These are phyloP conservation scores for Tor tambroides DNA, from an alignment of 2,113 vertebrate genomes.

Conservation along the genomic window DNA sequence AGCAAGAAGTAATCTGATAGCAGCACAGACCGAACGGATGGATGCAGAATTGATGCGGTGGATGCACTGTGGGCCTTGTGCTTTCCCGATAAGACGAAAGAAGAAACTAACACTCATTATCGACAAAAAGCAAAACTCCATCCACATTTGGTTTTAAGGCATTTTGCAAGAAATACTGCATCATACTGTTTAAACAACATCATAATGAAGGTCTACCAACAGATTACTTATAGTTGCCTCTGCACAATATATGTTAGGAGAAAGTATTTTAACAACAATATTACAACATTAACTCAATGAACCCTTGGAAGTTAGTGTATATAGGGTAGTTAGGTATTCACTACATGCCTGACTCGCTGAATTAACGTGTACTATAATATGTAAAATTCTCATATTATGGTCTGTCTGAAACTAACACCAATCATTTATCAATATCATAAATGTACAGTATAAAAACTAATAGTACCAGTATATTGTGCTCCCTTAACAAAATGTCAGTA, in stretches of 20 bases:
- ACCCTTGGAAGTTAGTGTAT: not conserved
- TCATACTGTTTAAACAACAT: not conserved
- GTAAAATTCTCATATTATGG: no score
- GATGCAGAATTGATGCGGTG: constrained; percentile 34
- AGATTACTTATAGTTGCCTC: not conserved
- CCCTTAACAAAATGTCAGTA: no score
- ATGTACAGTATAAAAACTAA: no score
- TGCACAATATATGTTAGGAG: not conserved
- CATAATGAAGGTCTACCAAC: not conserved
- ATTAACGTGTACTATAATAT: no score
- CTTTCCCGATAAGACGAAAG: constrained; percentile 36
- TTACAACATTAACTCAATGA: not conserved
- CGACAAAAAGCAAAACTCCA: not conserved
- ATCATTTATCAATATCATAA: no score
- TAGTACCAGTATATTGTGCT: no score
- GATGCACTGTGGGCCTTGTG: constrained; percentile 34
- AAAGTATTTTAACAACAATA: not conserved
- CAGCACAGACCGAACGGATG: constrained; percentile 27
- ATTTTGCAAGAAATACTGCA: not conserved
- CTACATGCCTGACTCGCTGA: no score
- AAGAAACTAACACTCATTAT: not conserved
- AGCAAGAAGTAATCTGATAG: constrained; percentile 54
- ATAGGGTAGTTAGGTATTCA: no score
- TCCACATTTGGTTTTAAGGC: not conserved
- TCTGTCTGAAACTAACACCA: no score